These are phyloP conservation scores for Aricia artaxerxes DNA, from an alignment of 2,888 invertebrate genomes.

Conservation along the genomic window DNA sequence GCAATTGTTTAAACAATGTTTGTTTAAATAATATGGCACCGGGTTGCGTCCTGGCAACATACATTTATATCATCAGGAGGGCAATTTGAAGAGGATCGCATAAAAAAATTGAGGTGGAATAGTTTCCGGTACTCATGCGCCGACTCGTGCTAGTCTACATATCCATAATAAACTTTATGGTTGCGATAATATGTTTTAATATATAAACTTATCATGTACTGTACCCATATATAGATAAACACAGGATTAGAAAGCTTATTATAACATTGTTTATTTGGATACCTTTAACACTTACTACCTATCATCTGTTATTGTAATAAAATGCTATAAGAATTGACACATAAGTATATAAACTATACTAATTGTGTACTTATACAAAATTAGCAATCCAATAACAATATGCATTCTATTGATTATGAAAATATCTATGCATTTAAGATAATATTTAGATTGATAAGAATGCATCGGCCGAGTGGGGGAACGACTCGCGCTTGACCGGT, in stretches of 20 bases:
- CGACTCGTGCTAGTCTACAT: background rate
- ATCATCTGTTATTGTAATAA: constrained; percentile 79
- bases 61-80: too few species aligned
- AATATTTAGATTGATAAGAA: constrained; percentile 61
- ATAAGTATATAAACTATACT: constrained; percentile 82
- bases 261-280: constrained; percentile 65
- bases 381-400: constrained; percentile 78
- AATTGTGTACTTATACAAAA: constrained; percentile 80
- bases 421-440: constrained; percentile 67
- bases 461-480: constrained; percentile 44
- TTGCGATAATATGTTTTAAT: constrained; percentile 36
- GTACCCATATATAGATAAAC: constrained; percentile 44
- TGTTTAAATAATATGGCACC: too few species aligned
- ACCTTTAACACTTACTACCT: constrained; percentile 79
- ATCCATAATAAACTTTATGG: background rate
- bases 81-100: too few species aligned
- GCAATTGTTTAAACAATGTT: too few species aligned
- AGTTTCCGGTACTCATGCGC: too few species aligned
- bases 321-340: constrained; percentile 82
- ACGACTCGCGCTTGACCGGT: constrained; percentile 37
- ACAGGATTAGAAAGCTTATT: constrained; percentile 63
- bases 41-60: too few species aligned
- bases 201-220: constrained; percentile 35
- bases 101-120: too few species aligned
- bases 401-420: constrained; percentile 77